These are phyloP conservation scores for Drosophila virilis DNA, from an alignment of 1,140 invertebrate genomes.

Conservation along the genomic window DNA sequence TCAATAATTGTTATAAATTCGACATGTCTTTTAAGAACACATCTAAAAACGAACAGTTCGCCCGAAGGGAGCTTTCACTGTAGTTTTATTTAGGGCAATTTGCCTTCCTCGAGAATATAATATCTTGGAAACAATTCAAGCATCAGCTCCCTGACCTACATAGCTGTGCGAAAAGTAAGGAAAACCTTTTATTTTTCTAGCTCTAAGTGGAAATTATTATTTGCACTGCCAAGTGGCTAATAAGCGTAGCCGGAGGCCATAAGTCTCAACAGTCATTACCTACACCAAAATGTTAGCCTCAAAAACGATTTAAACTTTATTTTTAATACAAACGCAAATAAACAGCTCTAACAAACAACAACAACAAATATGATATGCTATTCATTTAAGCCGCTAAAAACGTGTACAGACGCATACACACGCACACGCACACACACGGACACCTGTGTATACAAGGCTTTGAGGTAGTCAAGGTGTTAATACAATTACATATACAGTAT, in stretches of 20 bases:
- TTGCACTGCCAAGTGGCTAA: constrained; percentile 17
- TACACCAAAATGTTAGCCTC: constrained; percentile 23
- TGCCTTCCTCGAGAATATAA: neutral
- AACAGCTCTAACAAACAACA: constrained; percentile 35
- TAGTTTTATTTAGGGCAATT: no score
- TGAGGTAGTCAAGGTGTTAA: constrained; percentile 37
- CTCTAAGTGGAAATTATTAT: constrained; percentile 2
- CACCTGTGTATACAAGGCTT: constrained; percentile 50
- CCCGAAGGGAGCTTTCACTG: no score
- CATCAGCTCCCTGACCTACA: constrained; percentile 11
- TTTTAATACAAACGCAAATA: constrained; percentile 48
- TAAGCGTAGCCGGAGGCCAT: constrained; percentile 27
- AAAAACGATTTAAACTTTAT: constrained; percentile 36
- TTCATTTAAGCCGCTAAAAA: constrained; percentile 52
- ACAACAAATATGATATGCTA: constrained; percentile 45
- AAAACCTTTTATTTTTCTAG: neutral
- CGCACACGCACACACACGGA: constrained; percentile 7
- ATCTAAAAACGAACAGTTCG: no score
- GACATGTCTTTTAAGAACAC: no score
- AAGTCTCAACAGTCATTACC: constrained; percentile 30
- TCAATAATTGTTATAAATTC: no score
- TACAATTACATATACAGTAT: constrained; percentile 18
- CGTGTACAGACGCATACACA: constrained; percentile 7
- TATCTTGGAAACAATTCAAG: neutral
- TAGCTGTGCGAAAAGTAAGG: neutral